Evolutionary conservation across 2,797 vertebrate species (phyloP), one percentile per base, ranked within the genome.

Genomic region (Neopelma chrysocephalum): DNA sequence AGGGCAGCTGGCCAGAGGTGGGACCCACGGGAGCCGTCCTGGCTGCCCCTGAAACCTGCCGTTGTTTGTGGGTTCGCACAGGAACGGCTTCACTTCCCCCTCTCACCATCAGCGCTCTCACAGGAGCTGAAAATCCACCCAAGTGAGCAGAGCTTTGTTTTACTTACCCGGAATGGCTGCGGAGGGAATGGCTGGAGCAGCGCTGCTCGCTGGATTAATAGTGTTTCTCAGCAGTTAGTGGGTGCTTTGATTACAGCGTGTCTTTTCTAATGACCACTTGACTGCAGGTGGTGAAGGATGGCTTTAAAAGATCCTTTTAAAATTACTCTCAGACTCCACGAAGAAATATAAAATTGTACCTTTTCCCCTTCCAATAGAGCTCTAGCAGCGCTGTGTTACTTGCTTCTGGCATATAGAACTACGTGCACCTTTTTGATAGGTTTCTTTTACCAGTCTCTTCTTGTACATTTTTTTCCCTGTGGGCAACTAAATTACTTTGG

Each of bases 211-310:
- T 82, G 90, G 76, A 88, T 96, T 97, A 90, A 86, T 80, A 31
- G 69, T 36, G 75, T 75, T 95, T 94, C 93, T 57, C 88, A 65
- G 94, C 93, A 89, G 77, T 89, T 93, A 92, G 64, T 78, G 93
- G 76, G 76, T 4, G 15, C 95, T 97, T 93, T 96, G 95, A 96
- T 97, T 97, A 93, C 91, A 93, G 94, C 62, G 77, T 69, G 60
- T 54, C 89, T 76, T 84, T 84, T 91, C 61, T 91, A 96, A 91
- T 95, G 93, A 92, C 95, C 94, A 54, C 94, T 95, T 82, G 87
- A 93, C 94, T 95, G 96, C 92, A 92, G 96, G 91, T 86, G 95
- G 90, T 88, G 78, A 90, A 93, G 87, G 89, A 95, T 93, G 68
- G 88, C 62, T 96, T 95, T 84, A 71, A 94, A 94, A 94, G 82